phyloP scores from a whole-genome alignment of 2,888 invertebrate species.

The Nymphalis c-album region DNA sequence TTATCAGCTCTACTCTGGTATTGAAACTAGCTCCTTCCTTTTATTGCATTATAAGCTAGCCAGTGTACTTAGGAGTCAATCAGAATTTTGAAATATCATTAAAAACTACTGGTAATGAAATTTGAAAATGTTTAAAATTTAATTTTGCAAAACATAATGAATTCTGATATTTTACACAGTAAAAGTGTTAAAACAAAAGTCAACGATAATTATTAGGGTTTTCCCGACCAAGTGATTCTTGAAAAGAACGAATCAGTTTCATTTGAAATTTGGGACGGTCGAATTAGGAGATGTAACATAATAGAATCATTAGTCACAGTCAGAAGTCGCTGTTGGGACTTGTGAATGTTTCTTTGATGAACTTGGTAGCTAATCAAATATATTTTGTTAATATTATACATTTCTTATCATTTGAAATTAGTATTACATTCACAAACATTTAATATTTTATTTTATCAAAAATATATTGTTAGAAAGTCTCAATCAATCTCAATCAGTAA shows the following conservation, averaged over 20 bases:
- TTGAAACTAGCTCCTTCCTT: too few species aligned
- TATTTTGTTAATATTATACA: neutral
- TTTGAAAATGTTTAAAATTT: constrained; percentile 7
- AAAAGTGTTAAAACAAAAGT: constrained; percentile 20
- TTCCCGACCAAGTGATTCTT: constrained; percentile 20
- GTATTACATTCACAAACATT: too few species aligned
- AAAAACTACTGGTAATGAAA: neutral
- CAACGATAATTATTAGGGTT: constrained; percentile 22
- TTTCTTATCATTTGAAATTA: neutral
- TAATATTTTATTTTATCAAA: too few species aligned
- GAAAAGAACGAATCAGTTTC: constrained; percentile 20
- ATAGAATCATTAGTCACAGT: constrained; percentile 21
- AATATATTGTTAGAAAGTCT: too few species aligned
- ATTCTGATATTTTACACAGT: constrained; percentile 9
- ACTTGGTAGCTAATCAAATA: neutral
- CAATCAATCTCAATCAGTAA: too few species aligned
- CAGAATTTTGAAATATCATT: constrained; percentile 13
- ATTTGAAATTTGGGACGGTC: constrained; percentile 20
- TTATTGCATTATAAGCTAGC: too few species aligned
- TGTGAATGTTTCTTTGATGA: constrained; percentile 1
- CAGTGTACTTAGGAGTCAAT: neutral
- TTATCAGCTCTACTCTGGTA: too few species aligned
- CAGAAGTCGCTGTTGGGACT: constrained; percentile 5
- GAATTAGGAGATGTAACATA: constrained; percentile 16
- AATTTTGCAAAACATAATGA: constrained; percentile 5